Conservation (phyloP, 1,140 invertebrate species). For the Drosophila repletoides region DNA sequence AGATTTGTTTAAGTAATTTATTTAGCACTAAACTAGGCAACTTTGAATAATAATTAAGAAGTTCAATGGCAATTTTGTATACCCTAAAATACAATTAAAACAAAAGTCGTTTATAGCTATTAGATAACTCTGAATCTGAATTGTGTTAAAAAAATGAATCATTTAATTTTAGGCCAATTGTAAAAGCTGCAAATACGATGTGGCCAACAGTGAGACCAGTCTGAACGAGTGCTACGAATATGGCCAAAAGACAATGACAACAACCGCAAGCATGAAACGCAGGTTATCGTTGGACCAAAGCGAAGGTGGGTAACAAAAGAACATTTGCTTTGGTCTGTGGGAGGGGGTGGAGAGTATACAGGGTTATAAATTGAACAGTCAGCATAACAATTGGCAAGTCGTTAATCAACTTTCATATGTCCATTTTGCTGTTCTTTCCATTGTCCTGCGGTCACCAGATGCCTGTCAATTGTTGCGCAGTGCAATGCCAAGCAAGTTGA, state of each 20-base stretch:
- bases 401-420: constrained; percentile 64
- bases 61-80: no score
- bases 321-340: background rate
- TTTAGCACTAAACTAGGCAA: background rate
- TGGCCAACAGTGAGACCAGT: constrained; percentile 64
- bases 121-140: no score
- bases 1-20: background rate
- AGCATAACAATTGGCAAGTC: constrained; percentile 64
- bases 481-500: constrained; percentile 66
- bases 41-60: no score
- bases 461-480: constrained; percentile 76
- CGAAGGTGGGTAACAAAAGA: constrained; percentile 54
- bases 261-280: constrained; percentile 28
- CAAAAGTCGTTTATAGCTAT: no score
- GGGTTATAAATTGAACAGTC: constrained; percentile 56
- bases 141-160: background rate
- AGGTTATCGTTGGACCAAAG: constrained; percentile 52
- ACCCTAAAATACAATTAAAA: no score
- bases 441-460: constrained; percentile 69
- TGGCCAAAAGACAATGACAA: constrained; percentile 29
- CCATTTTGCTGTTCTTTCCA: constrained; percentile 34
- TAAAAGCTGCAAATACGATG: constrained; percentile 77
- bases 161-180: constrained; percentile 52
- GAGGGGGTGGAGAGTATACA: background rate
- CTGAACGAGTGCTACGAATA: constrained; percentile 69